These are phyloP conservation scores for Pollicipes pollicipes DNA, from an alignment of 1,140 invertebrate genomes.

Conservation along the genomic window DNA sequence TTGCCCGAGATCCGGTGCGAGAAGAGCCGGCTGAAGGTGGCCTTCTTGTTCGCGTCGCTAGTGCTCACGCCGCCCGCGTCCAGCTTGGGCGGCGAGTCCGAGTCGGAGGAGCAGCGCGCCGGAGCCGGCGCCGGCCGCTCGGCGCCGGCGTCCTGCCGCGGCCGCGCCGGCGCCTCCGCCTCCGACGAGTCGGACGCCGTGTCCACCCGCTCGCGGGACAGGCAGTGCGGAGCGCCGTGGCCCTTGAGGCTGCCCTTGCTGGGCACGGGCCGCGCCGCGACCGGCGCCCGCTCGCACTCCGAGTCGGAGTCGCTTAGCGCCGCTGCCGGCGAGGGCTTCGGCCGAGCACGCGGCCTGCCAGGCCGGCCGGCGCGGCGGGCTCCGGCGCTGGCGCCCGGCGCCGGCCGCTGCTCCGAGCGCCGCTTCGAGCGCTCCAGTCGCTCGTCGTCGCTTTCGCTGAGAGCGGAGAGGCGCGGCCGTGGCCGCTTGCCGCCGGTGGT, in stretches of 20 bases:
- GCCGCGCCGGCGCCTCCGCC: no score
- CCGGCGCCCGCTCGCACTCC: neutral
- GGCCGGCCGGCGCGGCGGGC: no score
- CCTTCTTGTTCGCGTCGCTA: conserved; percentile 1
- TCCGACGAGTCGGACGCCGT: no score
- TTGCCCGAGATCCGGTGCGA: neutral
- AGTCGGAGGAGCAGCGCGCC: neutral
- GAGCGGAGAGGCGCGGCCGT: neutral
- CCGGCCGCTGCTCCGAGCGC: no score
- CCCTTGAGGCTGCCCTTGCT: neutral
- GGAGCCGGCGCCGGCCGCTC: neutral
- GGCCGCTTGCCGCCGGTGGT: neutral
- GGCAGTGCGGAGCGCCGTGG: no score
- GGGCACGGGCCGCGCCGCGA: no score
- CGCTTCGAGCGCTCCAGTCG: no score
- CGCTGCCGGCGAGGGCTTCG: neutral
- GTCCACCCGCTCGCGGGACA: no score
- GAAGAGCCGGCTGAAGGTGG: neutral
- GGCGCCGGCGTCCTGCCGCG: no score
- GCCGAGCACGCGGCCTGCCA: no score
- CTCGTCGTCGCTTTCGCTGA: neutral
- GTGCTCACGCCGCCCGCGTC: neutral
- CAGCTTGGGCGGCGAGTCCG: conserved; percentile 2
- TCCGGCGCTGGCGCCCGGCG: no score
- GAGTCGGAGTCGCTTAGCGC: neutral